These are phyloP conservation scores for Spondyliosoma cantharus DNA, from an alignment of 2,797 vertebrate species.

Conservation along the genomic window DNA sequence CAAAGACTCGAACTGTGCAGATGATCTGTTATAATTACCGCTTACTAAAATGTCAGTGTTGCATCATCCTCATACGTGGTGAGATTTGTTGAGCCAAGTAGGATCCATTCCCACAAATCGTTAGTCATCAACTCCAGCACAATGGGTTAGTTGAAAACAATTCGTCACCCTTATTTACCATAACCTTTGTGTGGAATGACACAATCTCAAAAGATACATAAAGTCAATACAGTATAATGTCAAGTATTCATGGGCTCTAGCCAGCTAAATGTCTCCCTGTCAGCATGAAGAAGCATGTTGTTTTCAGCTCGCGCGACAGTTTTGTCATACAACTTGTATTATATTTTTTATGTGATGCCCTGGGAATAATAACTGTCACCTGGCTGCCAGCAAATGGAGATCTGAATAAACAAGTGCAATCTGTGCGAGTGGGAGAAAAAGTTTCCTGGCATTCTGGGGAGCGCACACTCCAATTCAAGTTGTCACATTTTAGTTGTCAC, in stretches of 20 bases:
- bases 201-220: slow-evolving; percentile 47
- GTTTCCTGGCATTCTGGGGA: slow-evolving; percentile 22
- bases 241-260: slow-evolving; percentile 23
- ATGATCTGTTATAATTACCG: slow-evolving; percentile 59
- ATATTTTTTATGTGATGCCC: slow-evolving; percentile 28
- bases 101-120: slow-evolving; percentile 73
- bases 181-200: slow-evolving; percentile 65
- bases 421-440: slow-evolving; percentile 31
- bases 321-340: slow-evolving; percentile 24
- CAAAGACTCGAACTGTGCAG: slow-evolving; percentile 49
- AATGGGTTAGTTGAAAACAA: slow-evolving; percentile 70
- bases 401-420: slow-evolving; percentile 35
- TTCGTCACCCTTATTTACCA: slow-evolving; percentile 66
- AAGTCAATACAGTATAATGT: slow-evolving; percentile 27
- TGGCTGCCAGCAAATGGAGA: slow-evolving; percentile 37
- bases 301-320: slow-evolving; percentile 8
- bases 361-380: slow-evolving; percentile 42
- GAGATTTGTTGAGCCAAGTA: slow-evolving; percentile 69
- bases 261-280: slow-evolving; percentile 36
- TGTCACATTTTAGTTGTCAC: slow-evolving; percentile 48
- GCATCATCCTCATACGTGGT: slow-evolving; percentile 72
- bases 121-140: slow-evolving; percentile 74
- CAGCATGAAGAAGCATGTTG: neutral
- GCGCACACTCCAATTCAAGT: slow-evolving; percentile 12
- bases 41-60: slow-evolving; percentile 69